Evolutionary conservation across 2,113 vertebrate species (phyloP).

Genomic region (Sylvicapra grimmia): DNA sequence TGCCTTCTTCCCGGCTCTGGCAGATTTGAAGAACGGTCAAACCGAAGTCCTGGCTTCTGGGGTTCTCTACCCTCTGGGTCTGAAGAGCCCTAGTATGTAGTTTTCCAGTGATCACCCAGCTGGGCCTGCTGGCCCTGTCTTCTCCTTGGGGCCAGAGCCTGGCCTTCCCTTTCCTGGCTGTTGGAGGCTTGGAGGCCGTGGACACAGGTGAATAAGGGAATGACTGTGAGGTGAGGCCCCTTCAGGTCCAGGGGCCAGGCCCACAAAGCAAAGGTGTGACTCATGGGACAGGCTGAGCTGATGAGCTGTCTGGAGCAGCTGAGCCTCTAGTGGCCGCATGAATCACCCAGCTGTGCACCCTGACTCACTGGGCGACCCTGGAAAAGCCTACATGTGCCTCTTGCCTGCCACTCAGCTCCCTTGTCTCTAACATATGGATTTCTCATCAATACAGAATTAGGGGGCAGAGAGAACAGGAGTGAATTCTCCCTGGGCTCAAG

Average conservation of each 20-base stretch:
- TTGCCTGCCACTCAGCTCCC: neutral
- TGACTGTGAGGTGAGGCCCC: neutral
- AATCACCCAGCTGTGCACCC: constrained; percentile 36
- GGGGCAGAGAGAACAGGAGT: neutral
- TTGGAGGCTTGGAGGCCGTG: neutral
- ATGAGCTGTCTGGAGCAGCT: constrained; percentile 53
- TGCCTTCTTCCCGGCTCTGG: neutral
- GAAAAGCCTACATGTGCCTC: neutral
- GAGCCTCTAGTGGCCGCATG: constrained; percentile 16
- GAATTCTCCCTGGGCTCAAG: neutral
- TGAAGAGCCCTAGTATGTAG: neutral
- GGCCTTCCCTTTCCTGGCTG: neutral
- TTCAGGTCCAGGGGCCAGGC: neutral
- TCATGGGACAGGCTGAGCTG: constrained; percentile 43
- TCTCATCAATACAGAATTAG: neutral
- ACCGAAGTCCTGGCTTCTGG: constrained; percentile 15
- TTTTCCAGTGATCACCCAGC: neutral
- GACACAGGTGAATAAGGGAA: constrained; percentile 30
- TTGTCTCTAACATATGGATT: neutral
- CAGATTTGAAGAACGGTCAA: constrained; percentile 19
- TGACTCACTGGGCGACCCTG: constrained; percentile 48
- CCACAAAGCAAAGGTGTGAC: constrained; percentile 48
- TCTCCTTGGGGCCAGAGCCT: neutral
- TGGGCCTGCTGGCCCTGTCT: neutral
- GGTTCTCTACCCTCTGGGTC: neutral